These are phyloP conservation scores for Rhinoptilus africanus DNA, from an alignment of 2,113 vertebrate genomes.

Conservation along the genomic window DNA sequence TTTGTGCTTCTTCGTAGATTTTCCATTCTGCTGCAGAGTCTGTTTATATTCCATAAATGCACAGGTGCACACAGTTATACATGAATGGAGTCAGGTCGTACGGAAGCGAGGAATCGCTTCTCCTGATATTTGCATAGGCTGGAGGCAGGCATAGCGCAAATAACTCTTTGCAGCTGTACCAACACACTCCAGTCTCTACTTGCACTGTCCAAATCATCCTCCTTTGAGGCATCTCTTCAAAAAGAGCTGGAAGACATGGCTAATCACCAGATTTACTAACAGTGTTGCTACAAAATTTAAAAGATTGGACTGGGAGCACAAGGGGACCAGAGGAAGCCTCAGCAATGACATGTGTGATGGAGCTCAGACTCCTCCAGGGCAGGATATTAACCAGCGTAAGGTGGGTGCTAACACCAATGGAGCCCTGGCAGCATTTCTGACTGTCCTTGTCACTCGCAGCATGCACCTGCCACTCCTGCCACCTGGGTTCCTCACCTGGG, in stretches of 20 bases:
- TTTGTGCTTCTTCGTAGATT: neutral
- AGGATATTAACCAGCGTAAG: neutral
- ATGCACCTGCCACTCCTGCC: neutral
- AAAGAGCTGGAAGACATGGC: neutral
- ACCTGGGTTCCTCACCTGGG: neutral
- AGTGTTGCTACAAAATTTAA: neutral
- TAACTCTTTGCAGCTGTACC: constrained; percentile 11
- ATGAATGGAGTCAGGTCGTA: neutral
- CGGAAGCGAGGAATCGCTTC: neutral
- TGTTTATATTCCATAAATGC: neutral
- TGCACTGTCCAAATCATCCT: neutral
- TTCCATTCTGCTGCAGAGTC: neutral
- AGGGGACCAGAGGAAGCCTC: neutral
- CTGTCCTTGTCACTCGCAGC: neutral
- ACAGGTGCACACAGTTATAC: neutral
- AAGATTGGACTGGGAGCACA: neutral
- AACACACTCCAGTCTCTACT: neutral
- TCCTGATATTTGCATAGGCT: constrained; percentile 1
- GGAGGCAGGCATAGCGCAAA: neutral
- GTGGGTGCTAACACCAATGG: neutral
- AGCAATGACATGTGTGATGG: rapidly evolving
- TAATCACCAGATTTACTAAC: neutral
- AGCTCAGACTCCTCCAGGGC: neutral
- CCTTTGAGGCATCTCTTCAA: neutral
- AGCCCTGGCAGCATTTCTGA: neutral